Base-by-base conservation (phyloP, 2,113 vertebrate species). In the Periophthalmus modestus region DNA sequence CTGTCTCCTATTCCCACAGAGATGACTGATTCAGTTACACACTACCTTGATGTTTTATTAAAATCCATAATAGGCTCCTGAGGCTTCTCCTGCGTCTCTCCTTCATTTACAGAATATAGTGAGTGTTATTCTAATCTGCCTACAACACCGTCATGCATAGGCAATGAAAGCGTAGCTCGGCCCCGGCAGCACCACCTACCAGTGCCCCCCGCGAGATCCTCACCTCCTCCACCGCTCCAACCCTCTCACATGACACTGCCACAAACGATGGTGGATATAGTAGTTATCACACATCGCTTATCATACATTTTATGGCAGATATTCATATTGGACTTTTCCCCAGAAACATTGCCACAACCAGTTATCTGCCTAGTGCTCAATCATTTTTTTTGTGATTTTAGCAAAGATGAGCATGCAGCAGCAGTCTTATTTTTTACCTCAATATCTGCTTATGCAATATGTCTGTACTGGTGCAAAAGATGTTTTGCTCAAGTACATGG, bases 1-100 rank as follows among this genome's bases (percentile, higher is more conserved):
- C 73, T 82, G 68, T 80, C 63, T 77, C 55, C 94, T 96, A 95
- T 95, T 96, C 94, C 96, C 96, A 96, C 94, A 90, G 96, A 98
- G 97, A 98, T 97, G 94, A 91, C 96, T 98, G 98, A 98, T 97
- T 98, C 96, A 95, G 95, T 98, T 98, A 96, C 95, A 96, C 95
- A 96, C 95, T 95, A 97, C 96, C 97, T 99, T 99, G 97, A 98
- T 99, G 97, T 99, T 97, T 99, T 98, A 99, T 98, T 98, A 98
- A 99, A 98, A 97, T 96, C 96, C 95, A 96, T 99, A 99, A 98
- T 97, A 96, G 97, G 96, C 97, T 99, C 97, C 94, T 87, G 97
- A 97, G 97, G 95, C 94, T 94, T 95, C 94, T 92, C 93, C 94
- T 96, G 95, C 94, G 95, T 95, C 95, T 96, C 95, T 94, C 93